Evolutionary conservation across 2,888 invertebrate species (phyloP), one percentile per base, ranked within the genome.

Genomic region (Tinea semifulvella): DNA sequence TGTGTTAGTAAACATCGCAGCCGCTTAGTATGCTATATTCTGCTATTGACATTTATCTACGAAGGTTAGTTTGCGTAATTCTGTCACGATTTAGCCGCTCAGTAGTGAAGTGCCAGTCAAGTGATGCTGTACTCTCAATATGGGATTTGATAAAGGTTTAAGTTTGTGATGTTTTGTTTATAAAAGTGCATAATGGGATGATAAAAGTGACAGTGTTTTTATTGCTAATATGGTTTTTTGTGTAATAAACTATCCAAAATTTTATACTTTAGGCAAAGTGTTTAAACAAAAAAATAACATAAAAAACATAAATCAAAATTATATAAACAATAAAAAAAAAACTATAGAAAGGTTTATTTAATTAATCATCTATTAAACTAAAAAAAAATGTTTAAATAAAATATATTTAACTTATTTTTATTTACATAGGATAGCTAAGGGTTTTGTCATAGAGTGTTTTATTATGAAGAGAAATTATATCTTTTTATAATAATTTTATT

Each of bases 31-130:
- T 58, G 61, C 64, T 62, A 63, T 63, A 67, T 62, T 61, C 59
- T 60, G 67, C 66, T 76, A 75, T 79, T 77, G 77, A 77, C 79
- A 77, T 79, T 77, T 71, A 67, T 61, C 61, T 63, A 17, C 38
- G 44, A 44, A 44, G 44, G 44, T 44, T 44, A 22, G 71, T 77
- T 76, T 75, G 77, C 73, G 75, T 73, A 75, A 77, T 67, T n/a
- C n/a, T n/a, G 65, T 58, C 31, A 31, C 31, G 31, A 31, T 31
- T 31, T 11, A 6, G 31, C n/a, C 26, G 35, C 36, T 36, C 10
- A 36, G 16, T 16, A 3, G 18, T 36, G 18, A 7, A 18, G 4
- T 8, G 16, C 4, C 31, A 14, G 36, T 36, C 16, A 35, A 8
- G 16, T 36, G 17, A 28, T 18, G 18, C 36, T 16, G 36, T 18